Percentiles rank a stretch among this genome's conserved stretches.
phyloP scores from a whole-genome alignment of 2,113 vertebrate species.

The Pangasianodon hypophthalmus region DNA sequence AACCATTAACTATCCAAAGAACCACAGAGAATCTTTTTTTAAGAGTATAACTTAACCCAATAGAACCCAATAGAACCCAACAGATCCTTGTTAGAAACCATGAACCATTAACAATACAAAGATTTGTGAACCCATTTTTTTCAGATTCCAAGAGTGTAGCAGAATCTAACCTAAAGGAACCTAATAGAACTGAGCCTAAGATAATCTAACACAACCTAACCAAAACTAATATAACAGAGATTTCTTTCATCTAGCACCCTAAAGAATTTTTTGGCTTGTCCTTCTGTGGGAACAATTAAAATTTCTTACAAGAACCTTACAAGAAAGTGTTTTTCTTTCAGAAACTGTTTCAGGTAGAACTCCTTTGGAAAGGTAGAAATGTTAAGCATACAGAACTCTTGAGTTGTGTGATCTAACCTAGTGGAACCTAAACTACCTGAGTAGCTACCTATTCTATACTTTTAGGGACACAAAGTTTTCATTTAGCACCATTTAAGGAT shows the following conservation, averaged over 20 bases:
- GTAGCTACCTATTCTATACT: neutral
- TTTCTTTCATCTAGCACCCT: too few relatives aligned
- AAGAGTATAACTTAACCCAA: neutral
- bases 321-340: too few relatives aligned
- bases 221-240: neutral
- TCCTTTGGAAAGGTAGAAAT: neutral
- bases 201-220: neutral
- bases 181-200: neutral
- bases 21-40: neutral
- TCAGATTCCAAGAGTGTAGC: neutral
- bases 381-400: neutral
- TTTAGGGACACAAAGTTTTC: neutral
- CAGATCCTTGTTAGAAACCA: neutral
- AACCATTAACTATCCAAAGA: neutral
- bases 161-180: neutral
- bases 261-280: too few relatives aligned
- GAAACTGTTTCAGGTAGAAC: too few relatives aligned
- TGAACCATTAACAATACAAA: neutral
- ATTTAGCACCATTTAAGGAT: neutral
- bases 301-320: too few relatives aligned
- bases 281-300: too few relatives aligned
- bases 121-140: neutral
- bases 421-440: neutral
- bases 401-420: neutral
- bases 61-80: neutral